Evolutionary conservation across 2,888 invertebrate species (phyloP), one percentile per base, ranked within the genome.

Genomic region (Hemicrepidius hirtus): DNA sequence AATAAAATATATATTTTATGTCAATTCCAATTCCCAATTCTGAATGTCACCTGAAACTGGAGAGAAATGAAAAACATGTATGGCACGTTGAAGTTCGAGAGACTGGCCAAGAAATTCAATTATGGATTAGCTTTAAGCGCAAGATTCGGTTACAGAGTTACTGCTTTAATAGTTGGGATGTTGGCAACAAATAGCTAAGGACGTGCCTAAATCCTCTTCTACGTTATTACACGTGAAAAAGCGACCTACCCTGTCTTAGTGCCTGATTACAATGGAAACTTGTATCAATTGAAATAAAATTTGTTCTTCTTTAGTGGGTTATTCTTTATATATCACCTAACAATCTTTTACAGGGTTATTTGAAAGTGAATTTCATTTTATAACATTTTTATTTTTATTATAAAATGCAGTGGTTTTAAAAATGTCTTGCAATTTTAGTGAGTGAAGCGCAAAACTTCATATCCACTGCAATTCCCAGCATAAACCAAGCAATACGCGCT

Each of bases 201-300:
- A 35, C 55, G 32, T 55, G 55, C 55, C 55, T 35, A 35, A 55
- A 55, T 55, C 55, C 53, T 53, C 53, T 32, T 35, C 6, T 50
- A 21, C 24, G 20, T 24, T 50, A 50, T 55, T 55, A 35, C 35
- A 32, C 7, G 35, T 32, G 37, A n/a, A 10, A 55, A 24, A 35
- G 16, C 55, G 16, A 37, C 9, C 55, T 10, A 50, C 55, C 35
- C 10, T 55, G n/a, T n/a, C 7, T 24, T 32, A 13, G 16, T 18
- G 13, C 20, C 35, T 35, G 18, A 55, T 55, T 55, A 35, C 16
- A 18, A 55, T 55, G 35, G 55, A 55, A 37, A 55, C 32, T 55
- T 12, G 32, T 16, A 24, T 50, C 50, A 5, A 50, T 50, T 50
- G 24, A 50, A 21, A 20, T 12, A 50, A 50, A 49, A 18, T 18